Evolutionary conservation across 2,113 vertebrate species (phyloP).

Genomic region (Menura novaehollandiae): DNA sequence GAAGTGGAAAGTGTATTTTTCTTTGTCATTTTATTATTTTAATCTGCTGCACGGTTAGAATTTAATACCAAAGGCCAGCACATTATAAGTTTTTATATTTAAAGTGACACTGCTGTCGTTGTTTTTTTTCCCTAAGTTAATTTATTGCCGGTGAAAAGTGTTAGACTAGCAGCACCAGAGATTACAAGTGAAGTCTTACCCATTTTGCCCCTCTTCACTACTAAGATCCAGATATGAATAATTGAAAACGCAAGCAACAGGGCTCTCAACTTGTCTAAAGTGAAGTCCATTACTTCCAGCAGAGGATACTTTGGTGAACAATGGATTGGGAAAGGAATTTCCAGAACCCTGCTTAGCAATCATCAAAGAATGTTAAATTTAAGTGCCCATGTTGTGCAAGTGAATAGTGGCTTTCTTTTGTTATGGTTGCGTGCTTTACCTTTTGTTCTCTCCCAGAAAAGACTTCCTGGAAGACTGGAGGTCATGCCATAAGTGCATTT

Average conservation of each 20-base stretch:
- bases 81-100: background rate
- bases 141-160: background rate
- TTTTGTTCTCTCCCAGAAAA: background rate
- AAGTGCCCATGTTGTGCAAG: background rate
- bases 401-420: background rate
- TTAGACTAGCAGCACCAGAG: background rate
- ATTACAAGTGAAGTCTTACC: background rate
- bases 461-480: background rate
- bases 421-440: fast-evolving
- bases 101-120: background rate
- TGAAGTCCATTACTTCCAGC: background rate
- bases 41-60: slow-evolving; percentile 5
- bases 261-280: background rate
- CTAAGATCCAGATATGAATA: background rate
- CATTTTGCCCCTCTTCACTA: background rate
- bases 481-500: background rate
- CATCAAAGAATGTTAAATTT: background rate
- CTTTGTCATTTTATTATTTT: slow-evolving; percentile 54
- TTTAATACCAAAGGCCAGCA: slow-evolving; percentile 4
- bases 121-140: background rate
- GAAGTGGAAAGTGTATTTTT: slow-evolving; percentile 34
- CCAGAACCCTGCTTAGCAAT: background rate
- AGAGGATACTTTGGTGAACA: background rate
- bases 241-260: background rate
- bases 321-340: background rate